Conservation (phyloP, 2,113 vertebrate species). For the Carassius gibelio region DNA sequence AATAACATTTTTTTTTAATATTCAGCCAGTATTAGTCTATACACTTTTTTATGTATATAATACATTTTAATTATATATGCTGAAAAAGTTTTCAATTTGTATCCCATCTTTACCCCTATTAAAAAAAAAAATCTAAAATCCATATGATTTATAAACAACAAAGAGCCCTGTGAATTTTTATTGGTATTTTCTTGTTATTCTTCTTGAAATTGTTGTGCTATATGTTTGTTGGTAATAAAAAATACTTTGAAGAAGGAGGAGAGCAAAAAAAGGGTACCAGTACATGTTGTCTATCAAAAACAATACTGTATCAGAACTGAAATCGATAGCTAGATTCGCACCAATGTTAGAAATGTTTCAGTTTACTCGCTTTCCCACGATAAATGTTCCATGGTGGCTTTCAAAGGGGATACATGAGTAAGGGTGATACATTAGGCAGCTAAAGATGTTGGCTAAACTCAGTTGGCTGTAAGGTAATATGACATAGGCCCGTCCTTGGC, state of each 20-base stretch:
- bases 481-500: neutral
- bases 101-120: neutral
- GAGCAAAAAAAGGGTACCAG: neutral
- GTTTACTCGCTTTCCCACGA: neutral
- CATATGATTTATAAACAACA: neutral
- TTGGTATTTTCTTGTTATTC: no score
- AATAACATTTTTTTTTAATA: no score
- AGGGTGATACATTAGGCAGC: neutral
- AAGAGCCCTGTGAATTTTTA: neutral
- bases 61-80: neutral
- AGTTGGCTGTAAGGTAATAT: neutral
- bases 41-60: no score
- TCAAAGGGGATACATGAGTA: neutral
- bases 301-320: neutral
- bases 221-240: neutral
- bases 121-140: neutral
- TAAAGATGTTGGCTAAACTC: neutral
- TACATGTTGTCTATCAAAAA: neutral
- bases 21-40: no score
- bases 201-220: neutral
- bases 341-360: neutral
- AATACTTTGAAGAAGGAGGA: neutral
- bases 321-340: neutral
- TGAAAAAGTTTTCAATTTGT: neutral
- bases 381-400: conserved; percentile 8